Base-by-base conservation (phyloP, 2,113 vertebrate genomes). In the Paramormyrops kingsleyae region DNA sequence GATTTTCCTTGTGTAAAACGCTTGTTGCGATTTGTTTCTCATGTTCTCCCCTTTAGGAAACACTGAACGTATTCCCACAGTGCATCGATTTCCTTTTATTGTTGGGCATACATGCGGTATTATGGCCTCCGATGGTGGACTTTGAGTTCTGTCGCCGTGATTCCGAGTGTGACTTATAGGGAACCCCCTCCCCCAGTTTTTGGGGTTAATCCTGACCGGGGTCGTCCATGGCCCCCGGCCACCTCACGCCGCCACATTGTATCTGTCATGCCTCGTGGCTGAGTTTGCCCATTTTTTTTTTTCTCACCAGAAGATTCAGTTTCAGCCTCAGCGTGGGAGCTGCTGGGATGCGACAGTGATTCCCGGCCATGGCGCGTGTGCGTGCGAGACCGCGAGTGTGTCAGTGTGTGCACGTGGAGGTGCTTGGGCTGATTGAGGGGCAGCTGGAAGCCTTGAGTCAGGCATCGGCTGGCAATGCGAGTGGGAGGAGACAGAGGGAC, bases 391-490 rank as follows among this genome's bases (percentile, higher is more conserved):
- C 2, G 4, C 10, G 62, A 70, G 62, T 70, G 62, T 66, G 62
- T 70, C n/a, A 70, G n/a, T 31, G 19, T 47, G 17, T 84, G 46
- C 86, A 53, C 49, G 83, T 52, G 84, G 56, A 70, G 39, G 53
- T 31, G 44, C 21, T 9, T 27, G 8, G 47, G 59, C 21, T 59
- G 77, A 59, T 24, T 83, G 39, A 88, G 31, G 21, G 31, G 35
- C 77, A 50, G 83, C 80, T 35, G 80, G 21, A 53, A 31, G 27
- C 46, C 83, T 74, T 59, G 39, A 70, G 88, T 88, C 89, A 90
- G 83, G 39, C 90, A 59, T 85, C 53, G 70, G 52, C 59, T 13
- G 87, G 87, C 53, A 91, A 92, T 90, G 92, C 87, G 89, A 89
- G 89, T 87, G 83, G 87, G 90, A 83, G 80, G 85, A 17, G 31